Conservation (phyloP, 2,113 vertebrate genomes). For the Pomatostomus ruficeps region DNA sequence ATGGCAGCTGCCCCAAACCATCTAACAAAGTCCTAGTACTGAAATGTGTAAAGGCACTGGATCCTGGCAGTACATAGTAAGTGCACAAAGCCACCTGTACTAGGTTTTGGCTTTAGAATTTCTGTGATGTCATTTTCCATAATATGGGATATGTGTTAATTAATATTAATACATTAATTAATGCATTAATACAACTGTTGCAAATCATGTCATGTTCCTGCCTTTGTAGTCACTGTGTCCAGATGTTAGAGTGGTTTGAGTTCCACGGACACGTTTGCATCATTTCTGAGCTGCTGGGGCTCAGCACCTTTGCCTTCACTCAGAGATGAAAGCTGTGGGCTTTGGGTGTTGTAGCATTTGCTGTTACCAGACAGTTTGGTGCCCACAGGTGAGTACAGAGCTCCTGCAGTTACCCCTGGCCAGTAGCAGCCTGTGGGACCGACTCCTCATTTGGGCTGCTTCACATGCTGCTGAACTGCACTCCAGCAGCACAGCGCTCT, state of each 20-base stretch:
- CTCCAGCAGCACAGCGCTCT: rapidly evolving
- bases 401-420: constrained; percentile 89
- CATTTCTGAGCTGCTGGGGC: constrained; percentile 84
- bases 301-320: constrained; percentile 90
- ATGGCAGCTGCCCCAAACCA: constrained; percentile 82
- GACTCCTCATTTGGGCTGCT: rapidly evolving
- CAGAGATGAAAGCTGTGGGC: constrained; percentile 83
- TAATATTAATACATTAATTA: too few species aligned
- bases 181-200: not conserved
- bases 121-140: rapidly evolving
- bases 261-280: constrained; percentile 85
- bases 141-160: rapidly evolving
- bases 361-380: constrained; percentile 83
- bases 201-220: not conserved
- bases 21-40: constrained; percentile 83
- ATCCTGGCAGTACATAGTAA: constrained; percentile 69
- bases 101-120: not conserved
- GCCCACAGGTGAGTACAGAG: constrained; percentile 84
- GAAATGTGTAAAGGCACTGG: constrained; percentile 77
- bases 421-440: not conserved
- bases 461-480: rapidly evolving
- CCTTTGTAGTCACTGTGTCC: constrained; percentile 77
- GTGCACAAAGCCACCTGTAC: not conserved
- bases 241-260: constrained; percentile 89
- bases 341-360: constrained; percentile 84